Base-by-base conservation (phyloP, 2,113 vertebrate species). In the Rhagologus leucostigma region DNA sequence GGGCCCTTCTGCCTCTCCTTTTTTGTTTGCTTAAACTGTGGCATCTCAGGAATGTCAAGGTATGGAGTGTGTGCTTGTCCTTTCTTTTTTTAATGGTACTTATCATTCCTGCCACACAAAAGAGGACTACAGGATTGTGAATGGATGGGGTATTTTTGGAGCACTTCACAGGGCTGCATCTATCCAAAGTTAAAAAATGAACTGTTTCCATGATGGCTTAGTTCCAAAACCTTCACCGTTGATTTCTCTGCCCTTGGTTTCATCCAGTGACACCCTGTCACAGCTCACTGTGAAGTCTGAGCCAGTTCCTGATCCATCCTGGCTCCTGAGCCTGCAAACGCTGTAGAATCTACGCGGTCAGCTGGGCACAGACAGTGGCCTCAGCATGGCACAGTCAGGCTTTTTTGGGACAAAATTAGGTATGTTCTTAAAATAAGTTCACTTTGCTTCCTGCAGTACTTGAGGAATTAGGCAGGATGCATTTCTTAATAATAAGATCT, bases 1-100 rank as follows among this genome's bases (percentile, higher is more conserved):
- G 84, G 84, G 35, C 71, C 91, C 33, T 68, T 19, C 59, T n/a
- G 52, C 17, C 69, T 67, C 60, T 52, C 52, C 68, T 53, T 63
- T 85, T 88, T 47, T 86, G 90, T 94, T 94, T 88, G 83, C 35
- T 88, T 35, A 17, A 88, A 26, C 91, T 27, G 8, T 60, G 94
- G 95, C 77, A 96, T 94, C 65, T 81, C 77, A 95, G 88, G 95
- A 97, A 97, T 96, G 32, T 87, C 73, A 89, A 92, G 90, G 93
- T 93, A 96, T 23, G 74, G 83, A 55, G 52, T 15, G 9, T 46
- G 63, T 39, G 86, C 89, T 83, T 67, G 87, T 67, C 41, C 50
- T 82, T 86, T 65, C 71, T 85, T 85, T 83, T 91, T 62, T 44
- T 49, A 59, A n/a, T 23, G 56, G 79, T 29, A 70, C 80, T 93